Evolutionary conservation across 2,888 invertebrate species (phyloP).

Genomic region (Ptychoptera contaminata): DNA sequence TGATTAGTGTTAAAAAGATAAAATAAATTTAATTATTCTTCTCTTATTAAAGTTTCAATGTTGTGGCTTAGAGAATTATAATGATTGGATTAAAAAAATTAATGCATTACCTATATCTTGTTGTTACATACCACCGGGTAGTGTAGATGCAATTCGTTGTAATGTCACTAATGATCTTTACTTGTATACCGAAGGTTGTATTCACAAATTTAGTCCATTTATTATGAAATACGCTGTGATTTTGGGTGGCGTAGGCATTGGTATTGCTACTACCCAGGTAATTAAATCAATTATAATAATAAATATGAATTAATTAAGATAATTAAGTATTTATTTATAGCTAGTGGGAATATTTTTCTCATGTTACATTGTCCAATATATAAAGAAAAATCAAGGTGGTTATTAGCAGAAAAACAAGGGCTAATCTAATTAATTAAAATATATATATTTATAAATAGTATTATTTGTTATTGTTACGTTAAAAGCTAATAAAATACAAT

Average conservation of each 20-base stretch:
- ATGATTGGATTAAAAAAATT: constrained; percentile 35
- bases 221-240: constrained; percentile 42
- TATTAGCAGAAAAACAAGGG: too few species aligned
- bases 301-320: neutral
- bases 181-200: constrained; percentile 32
- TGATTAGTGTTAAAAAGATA: neutral
- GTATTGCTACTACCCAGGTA: constrained; percentile 55
- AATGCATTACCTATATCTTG: constrained; percentile 40
- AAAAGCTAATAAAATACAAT: too few species aligned
- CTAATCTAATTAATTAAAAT: too few species aligned
- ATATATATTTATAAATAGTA: too few species aligned
- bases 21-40: neutral
- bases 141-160: constrained; percentile 31
- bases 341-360: constrained; percentile 4
- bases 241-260: constrained; percentile 49
- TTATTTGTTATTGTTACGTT: too few species aligned
- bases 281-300: constrained; percentile 6
- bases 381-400: constrained; percentile 2
- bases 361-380: constrained; percentile 3
- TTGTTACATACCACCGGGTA: constrained; percentile 34
- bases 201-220: constrained; percentile 34
- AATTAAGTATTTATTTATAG: neutral
- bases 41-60: constrained; percentile 40
- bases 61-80: constrained; percentile 41
- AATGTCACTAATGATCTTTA: constrained; percentile 11